Percentiles rank a stretch among this genome's conserved stretches.
These are phyloP conservation scores for Harpalus rufipes DNA, from an alignment of 2,888 invertebrate genomes.

Conservation along the genomic window DNA sequence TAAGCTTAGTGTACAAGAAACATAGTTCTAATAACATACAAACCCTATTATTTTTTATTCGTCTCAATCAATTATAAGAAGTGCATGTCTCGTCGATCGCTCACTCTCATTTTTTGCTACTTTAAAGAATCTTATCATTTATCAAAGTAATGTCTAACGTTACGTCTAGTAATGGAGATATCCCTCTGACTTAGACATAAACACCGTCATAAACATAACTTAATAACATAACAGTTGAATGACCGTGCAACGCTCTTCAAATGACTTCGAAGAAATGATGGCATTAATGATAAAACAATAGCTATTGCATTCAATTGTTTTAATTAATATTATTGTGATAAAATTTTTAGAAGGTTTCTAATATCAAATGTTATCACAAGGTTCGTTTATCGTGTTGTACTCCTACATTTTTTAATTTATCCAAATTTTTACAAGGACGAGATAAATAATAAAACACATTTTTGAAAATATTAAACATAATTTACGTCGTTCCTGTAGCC, in stretches of 20 bases:
- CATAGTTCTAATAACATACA: not conserved
- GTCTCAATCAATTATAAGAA: not conserved
- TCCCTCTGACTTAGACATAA: not conserved
- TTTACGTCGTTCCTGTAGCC: too few relatives aligned
- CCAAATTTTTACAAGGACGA: slow-evolving; percentile 2
- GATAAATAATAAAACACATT: not conserved
- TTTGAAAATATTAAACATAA: too few relatives aligned
- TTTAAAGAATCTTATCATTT: slow-evolving; percentile 7
- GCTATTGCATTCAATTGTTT: not conserved
- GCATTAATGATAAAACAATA: not conserved
- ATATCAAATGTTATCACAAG: not conserved
- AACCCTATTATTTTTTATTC: not conserved
- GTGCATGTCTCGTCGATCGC: not conserved
- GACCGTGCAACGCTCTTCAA: not conserved
- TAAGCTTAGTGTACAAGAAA: not conserved
- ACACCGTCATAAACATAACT: slow-evolving; percentile 8
- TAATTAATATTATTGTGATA: not conserved
- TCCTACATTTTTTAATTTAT: not conserved
- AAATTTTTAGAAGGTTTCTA: not conserved
- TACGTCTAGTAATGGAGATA: slow-evolving; percentile 5
- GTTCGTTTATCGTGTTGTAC: not conserved
- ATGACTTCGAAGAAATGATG: not conserved
- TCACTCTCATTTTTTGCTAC: not conserved
- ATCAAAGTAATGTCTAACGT: slow-evolving; percentile 6
- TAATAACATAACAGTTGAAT: slow-evolving; percentile 17